Percentiles rank a stretch among this genome's conserved stretches.
These are phyloP conservation scores for Anableps anableps DNA, from an alignment of 2,797 vertebrate species.

Conservation along the genomic window DNA sequence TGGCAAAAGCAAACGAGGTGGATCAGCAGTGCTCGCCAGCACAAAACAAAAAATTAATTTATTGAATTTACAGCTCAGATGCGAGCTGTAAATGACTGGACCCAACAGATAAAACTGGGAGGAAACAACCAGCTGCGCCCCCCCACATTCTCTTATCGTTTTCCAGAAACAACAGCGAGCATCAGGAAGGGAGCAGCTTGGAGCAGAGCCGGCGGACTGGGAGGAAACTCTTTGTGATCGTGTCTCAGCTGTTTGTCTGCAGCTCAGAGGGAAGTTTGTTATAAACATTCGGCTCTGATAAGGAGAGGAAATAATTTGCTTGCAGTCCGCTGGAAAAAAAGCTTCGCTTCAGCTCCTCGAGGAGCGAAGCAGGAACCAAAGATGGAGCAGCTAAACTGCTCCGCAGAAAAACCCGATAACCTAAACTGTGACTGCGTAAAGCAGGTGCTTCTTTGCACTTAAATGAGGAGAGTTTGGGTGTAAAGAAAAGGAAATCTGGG, in stretches of 20 bases:
- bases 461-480: background rate
- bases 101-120: constrained; percentile 1
- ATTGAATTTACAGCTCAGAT: background rate
- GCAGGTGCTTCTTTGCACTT: background rate
- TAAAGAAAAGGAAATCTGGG: background rate
- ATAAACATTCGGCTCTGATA: constrained; percentile 51
- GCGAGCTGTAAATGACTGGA: background rate
- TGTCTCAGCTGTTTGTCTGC: constrained; percentile 12
- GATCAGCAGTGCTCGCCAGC: no score
- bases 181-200: background rate
- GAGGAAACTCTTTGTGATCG: constrained; percentile 36
- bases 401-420: background rate
- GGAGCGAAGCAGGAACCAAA: background rate
- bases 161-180: constrained; percentile 6
- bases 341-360: background rate
- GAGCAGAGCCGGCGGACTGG: background rate
- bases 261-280: constrained; percentile 30
- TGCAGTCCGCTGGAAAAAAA: background rate
- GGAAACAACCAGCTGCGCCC: background rate
- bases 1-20: no score
- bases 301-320: constrained; percentile 50
- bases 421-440: background rate
- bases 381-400: background rate
- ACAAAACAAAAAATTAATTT: no score
- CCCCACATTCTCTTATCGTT: constrained; percentile 22